Percentiles rank a stretch among this genome's conserved stretches.
These are phyloP conservation scores for Daubentonia madagascariensis DNA, from an alignment of 2,113 vertebrate genomes.

Conservation along the genomic window DNA sequence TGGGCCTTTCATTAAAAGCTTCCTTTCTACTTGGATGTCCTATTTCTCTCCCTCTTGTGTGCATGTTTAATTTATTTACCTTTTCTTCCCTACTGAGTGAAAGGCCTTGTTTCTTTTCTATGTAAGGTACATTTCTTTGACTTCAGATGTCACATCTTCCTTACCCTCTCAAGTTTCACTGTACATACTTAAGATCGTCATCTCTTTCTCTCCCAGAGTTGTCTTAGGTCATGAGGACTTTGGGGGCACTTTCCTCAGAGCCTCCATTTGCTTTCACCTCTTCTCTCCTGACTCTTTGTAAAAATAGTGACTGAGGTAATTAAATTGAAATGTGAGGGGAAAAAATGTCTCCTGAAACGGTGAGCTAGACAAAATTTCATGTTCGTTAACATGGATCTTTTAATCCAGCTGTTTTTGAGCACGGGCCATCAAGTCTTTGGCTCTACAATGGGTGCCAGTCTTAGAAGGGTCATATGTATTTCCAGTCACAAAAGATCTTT, in stretches of 20 bases:
- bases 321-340: background rate
- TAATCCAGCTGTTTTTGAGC: background rate
- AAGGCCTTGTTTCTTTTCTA: background rate
- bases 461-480: background rate
- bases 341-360: background rate
- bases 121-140: background rate
- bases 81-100: background rate
- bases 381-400: background rate
- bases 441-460: background rate
- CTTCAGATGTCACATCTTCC: background rate
- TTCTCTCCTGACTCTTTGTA: background rate
- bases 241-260: background rate
- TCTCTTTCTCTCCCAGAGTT: background rate
- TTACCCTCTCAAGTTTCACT: background rate
- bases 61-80: background rate
- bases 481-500: slow-evolving; percentile 45
- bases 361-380: background rate
- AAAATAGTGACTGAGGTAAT: background rate
- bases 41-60: background rate
- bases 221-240: background rate
- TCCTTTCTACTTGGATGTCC: background rate
- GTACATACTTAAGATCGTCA: fast-evolving
- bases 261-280: background rate
- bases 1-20: background rate
- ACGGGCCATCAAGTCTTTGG: fast-evolving